These are phyloP conservation scores for Parascotia fuliginaria DNA, from an alignment of 2,888 invertebrate species.

Conservation along the genomic window DNA sequence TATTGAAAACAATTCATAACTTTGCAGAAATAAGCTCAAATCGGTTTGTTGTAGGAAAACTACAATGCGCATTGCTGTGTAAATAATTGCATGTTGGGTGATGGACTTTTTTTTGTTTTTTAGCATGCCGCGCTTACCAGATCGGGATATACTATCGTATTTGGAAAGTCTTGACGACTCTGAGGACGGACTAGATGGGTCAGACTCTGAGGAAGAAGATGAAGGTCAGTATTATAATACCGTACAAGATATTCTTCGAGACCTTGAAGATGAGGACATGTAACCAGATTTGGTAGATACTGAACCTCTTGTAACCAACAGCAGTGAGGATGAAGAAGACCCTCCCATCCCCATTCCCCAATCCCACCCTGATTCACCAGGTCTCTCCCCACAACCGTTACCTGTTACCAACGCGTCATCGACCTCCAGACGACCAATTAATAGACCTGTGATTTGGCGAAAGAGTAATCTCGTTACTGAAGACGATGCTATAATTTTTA, in stretches of 20 bases:
- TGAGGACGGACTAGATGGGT: constrained; percentile 49
- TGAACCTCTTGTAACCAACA: constrained; percentile 46
- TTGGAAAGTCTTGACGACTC: constrained; percentile 52
- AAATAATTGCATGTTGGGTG: constrained; percentile 48
- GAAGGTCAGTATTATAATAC: constrained; percentile 50
- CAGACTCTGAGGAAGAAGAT: constrained; percentile 50
- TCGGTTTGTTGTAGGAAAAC: constrained; percentile 48
- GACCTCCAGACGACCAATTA: too few species aligned
- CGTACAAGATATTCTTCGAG: constrained; percentile 47
- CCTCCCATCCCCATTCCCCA: too few species aligned
- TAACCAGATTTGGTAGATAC: constrained; percentile 45
- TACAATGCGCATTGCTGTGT: constrained; percentile 48
- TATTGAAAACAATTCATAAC: constrained; percentile 44
- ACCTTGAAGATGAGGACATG: constrained; percentile 46
- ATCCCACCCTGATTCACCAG: too few species aligned
- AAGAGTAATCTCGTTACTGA: constrained; percentile 49
- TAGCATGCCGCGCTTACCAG: constrained; percentile 50
- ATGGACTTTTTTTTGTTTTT: too few species aligned
- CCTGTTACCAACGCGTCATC: too few species aligned
- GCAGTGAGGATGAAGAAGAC: constrained; percentile 46
- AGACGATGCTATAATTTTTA: constrained; percentile 48
- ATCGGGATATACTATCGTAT: constrained; percentile 50
- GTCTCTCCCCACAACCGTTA: too few species aligned
- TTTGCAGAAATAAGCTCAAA: constrained; percentile 41
- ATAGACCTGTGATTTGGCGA: constrained; percentile 51